Percentiles rank a stretch among this genome's conserved stretches.
These are phyloP conservation scores for Apamea monoglypha DNA, from an alignment of 2,888 invertebrate genomes.

Conservation along the genomic window DNA sequence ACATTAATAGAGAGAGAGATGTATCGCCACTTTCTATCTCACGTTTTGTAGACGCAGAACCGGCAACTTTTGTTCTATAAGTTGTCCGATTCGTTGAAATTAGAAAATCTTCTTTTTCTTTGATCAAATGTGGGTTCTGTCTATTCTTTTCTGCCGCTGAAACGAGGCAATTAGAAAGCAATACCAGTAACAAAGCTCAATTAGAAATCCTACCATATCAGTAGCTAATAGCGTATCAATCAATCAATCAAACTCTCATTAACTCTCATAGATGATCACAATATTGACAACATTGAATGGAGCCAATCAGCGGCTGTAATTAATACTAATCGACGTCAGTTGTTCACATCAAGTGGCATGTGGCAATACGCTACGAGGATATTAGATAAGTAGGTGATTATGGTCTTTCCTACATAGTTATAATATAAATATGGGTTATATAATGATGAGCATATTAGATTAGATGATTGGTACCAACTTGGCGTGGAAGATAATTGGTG, in stretches of 20 bases:
- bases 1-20: neutral
- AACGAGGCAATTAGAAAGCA: slow-evolving; percentile 35
- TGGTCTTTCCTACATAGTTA: slow-evolving; percentile 22
- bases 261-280: slow-evolving; percentile 59
- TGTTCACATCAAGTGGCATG: slow-evolving; percentile 54
- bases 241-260: slow-evolving; percentile 62
- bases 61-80: neutral
- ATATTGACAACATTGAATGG: slow-evolving; percentile 66
- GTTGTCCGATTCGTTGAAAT: neutral
- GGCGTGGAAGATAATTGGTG: neutral
- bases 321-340: slow-evolving; percentile 66
- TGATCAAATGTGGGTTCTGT: neutral
- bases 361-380: slow-evolving; percentile 41
- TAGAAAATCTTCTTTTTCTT: neutral
- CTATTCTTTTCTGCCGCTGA: neutral
- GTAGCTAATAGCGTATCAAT: slow-evolving; percentile 45
- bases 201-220: slow-evolving; percentile 31
- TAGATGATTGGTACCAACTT: slow-evolving; percentile 13
- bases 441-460: slow-evolving; percentile 39
- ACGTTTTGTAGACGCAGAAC: neutral
- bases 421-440: slow-evolving; percentile 38
- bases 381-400: slow-evolving; percentile 53
- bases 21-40: neutral
- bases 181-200: slow-evolving; percentile 5
- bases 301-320: slow-evolving; percentile 66